Conservation (phyloP, 2,797 vertebrate genomes). For the Acanthurus leucopareius region DNA sequence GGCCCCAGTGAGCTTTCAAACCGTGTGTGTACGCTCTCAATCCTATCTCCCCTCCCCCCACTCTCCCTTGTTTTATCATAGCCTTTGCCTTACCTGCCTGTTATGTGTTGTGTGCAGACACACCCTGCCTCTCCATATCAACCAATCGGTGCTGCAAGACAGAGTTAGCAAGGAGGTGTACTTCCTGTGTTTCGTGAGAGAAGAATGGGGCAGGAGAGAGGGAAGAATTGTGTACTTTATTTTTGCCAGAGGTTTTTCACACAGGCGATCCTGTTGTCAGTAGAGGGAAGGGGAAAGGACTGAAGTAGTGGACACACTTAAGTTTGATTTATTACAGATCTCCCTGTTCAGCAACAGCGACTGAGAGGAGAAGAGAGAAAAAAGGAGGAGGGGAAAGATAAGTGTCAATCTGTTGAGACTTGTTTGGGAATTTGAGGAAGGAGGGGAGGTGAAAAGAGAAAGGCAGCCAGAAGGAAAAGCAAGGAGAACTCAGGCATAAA, state of each 20-base stretch:
- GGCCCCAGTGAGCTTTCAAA: conserved; percentile 25
- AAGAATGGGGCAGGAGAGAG: conserved; percentile 69
- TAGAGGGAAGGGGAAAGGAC: conserved; percentile 33
- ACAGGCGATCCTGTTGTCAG: conserved; percentile 25
- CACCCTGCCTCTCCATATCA: conserved; percentile 76
- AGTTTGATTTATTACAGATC: conserved; percentile 60
- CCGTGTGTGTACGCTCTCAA: conserved; percentile 25
- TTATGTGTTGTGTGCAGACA: conserved; percentile 70
- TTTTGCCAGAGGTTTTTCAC: conserved; percentile 40
- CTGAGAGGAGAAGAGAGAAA: conserved; percentile 63
- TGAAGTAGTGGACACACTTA: conserved; percentile 41
- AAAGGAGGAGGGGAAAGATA: conserved; percentile 82
- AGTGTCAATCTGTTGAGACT: conserved; percentile 89
- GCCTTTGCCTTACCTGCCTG: conserved; percentile 81
- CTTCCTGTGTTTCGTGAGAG: conserved; percentile 84
- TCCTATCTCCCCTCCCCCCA: conserved; percentile 67
- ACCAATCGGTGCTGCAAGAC: conserved; percentile 79
- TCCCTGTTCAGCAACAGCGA: conserved; percentile 42
- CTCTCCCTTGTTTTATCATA: conserved; percentile 52
- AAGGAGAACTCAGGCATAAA: conserved; percentile 73
- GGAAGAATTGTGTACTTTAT: conserved; percentile 49
- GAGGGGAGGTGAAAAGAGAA: conserved; percentile 72
- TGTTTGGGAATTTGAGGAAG: conserved; percentile 90
- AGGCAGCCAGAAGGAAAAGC: conserved; percentile 61
- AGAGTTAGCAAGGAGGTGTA: conserved; percentile 74